Percentiles rank a stretch among this genome's conserved stretches.
These are phyloP conservation scores for Malacoctenus gilli DNA, from an alignment of 2,797 vertebrate genomes.

Conservation along the genomic window DNA sequence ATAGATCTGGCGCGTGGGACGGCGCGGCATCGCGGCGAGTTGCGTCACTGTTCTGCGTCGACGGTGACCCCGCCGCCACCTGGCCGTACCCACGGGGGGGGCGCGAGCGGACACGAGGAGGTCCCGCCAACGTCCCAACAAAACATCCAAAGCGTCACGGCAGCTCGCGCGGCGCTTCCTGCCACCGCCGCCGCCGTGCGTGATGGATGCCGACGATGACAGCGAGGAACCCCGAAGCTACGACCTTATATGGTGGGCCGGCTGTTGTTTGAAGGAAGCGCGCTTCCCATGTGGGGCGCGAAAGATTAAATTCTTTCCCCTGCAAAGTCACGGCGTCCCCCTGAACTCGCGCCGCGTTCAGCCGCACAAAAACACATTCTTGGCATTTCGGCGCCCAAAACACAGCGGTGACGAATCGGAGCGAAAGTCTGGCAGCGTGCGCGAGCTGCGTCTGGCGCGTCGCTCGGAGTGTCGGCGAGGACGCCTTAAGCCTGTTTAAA, in stretches of 20 bases:
- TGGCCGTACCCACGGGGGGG: slow-evolving; percentile 16
- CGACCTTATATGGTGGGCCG: slow-evolving; percentile 5
- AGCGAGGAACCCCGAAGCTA: slow-evolving; percentile 2
- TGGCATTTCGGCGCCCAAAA: background rate
- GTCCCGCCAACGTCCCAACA: slow-evolving; percentile 28
- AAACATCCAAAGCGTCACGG: slow-evolving; percentile 47
- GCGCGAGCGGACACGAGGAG: slow-evolving; percentile 10
- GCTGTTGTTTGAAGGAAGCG: slow-evolving; percentile 15
- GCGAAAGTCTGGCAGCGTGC: background rate
- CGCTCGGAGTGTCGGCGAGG: slow-evolving; percentile 5
- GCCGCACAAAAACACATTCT: background rate
- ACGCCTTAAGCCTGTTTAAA: background rate
- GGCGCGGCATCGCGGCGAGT: slow-evolving; percentile 7
- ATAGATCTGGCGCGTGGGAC: slow-evolving; percentile 9
- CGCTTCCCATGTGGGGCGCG: background rate
- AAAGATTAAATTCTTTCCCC: slow-evolving; percentile 12
- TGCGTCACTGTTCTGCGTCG: slow-evolving; percentile 57
- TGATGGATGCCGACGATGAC: slow-evolving; percentile 1
- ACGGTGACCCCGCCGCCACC: slow-evolving; percentile 50
- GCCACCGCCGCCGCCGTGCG: slow-evolving; percentile 9
- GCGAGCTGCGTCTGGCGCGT: slow-evolving; percentile 7
- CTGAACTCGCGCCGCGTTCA: no score
- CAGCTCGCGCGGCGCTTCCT: slow-evolving; percentile 25
- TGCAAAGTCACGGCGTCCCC: background rate
- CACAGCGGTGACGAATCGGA: slow-evolving; percentile 1